Evolutionary conservation across 2,888 invertebrate species (phyloP), one percentile per base, ranked within the genome.

Genomic region (Leptinotarsa juncta): DNA sequence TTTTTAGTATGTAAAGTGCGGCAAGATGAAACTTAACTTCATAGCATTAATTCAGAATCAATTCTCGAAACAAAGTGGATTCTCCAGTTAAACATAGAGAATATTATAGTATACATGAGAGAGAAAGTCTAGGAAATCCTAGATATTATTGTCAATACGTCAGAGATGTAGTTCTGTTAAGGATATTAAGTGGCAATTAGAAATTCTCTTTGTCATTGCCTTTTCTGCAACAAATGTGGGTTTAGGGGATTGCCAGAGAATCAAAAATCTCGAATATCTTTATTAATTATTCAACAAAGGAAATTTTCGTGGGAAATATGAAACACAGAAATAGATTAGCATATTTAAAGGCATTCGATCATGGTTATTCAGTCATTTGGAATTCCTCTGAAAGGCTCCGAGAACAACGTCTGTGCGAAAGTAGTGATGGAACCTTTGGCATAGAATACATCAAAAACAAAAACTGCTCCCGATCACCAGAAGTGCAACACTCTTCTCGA

Each of bases 181-280:
- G 18, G 60, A 73, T 71, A 71, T 76, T 73, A 73, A 76, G 73
- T 67, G 51, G 7, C 71, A 71, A 76, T 76, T 72, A 76, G 60
- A 60, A 65, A 76, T 76, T 76, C 76, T 32, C 76, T 76, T 76
- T 76, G 76, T 73, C 66, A 20, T 0, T 48, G 74, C 70, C 70
- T 65, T 20, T 70, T 14, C 71, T 20, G 18, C 32, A 50, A 65
- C 65, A 62, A 71, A 71, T 71, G 53, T 26, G 55, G 32, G 53
- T 71, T 70, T 49, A 20, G 60, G 65, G 16, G 69, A 42, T 69
- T 69, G 23, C 60, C 69, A 69, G 69, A 69, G 20, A 42, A 42
- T 23, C 69, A 69, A 69, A 69, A 69, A 57, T 69, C 57, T 57
- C 49, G 20, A 18, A 69, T 42, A 57, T 50, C 48, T 57, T 42